Evolutionary conservation across 1,140 invertebrate species (phyloP).

Genomic region (roundworm (Caenorhabditis elegans)): DNA sequence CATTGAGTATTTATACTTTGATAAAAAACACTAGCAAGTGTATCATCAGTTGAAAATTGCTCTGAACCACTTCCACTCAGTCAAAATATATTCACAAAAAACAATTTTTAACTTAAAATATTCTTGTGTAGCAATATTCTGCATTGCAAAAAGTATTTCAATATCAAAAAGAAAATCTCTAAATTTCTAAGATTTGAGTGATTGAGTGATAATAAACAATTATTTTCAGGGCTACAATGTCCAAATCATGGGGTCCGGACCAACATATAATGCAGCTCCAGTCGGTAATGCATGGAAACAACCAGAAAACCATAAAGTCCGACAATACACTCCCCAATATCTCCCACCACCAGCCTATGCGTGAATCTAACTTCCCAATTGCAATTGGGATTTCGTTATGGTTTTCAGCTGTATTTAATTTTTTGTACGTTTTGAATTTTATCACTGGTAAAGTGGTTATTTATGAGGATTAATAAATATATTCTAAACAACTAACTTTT

Average conservation of each 20-base stretch:
- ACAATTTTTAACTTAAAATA: no score
- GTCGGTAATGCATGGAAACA: slow-evolving; percentile 32
- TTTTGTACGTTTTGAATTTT: slow-evolving; percentile 34
- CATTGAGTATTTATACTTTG: no score
- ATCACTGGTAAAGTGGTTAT: slow-evolving; percentile 30
- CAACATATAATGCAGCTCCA: slow-evolving; percentile 13
- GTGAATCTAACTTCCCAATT: background rate
- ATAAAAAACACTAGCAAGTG: no score
- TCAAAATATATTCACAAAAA: no score
- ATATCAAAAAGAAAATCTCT: no score
- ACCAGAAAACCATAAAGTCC: background rate
- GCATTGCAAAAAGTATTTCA: no score
- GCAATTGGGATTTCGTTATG: slow-evolving; percentile 21
- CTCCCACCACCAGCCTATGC: slow-evolving; percentile 3
- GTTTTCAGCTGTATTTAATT: slow-evolving; percentile 27
- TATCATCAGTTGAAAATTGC: no score
- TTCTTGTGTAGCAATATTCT: no score
- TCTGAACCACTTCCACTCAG: no score
- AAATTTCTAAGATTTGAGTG: no score
- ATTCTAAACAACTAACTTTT: background rate
- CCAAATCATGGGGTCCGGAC: background rate
- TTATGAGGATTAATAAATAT: slow-evolving; percentile 3
- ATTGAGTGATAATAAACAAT: background rate
- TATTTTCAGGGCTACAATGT: slow-evolving; percentile 35
- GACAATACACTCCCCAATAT: background rate